These are phyloP conservation scores for Corythoichthys intestinalis DNA, from an alignment of 2,113 vertebrate genomes.

Conservation along the genomic window DNA sequence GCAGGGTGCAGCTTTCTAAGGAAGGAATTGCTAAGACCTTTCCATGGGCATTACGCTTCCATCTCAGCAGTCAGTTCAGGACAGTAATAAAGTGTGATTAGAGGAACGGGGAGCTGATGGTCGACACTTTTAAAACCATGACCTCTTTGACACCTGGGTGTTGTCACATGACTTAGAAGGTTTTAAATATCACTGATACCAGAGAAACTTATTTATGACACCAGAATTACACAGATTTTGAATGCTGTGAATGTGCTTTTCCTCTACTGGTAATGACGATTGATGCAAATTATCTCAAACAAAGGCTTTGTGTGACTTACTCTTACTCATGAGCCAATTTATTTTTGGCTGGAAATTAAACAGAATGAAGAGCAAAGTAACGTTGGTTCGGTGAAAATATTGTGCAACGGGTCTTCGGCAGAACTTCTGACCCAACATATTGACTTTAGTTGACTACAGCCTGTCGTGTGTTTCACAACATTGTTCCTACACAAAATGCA, in stretches of 20 bases:
- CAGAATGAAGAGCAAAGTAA: not conserved
- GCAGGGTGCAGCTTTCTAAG: constrained; percentile 31
- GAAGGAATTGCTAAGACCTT: not conserved
- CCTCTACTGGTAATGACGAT: not conserved
- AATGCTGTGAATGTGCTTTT: not conserved
- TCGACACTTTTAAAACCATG: not conserved
- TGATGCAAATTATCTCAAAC: not conserved
- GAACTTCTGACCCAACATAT: not conserved
- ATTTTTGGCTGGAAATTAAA: not conserved
- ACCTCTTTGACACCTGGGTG: not conserved
- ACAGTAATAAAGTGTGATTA: constrained; percentile 5
- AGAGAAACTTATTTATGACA: not conserved
- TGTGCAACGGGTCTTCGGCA: constrained; percentile 1
- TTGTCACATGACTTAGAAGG: not conserved
- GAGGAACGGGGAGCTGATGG: not conserved
- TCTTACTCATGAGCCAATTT: not conserved
- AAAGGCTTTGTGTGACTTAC: not conserved
- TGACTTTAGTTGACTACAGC: not conserved
- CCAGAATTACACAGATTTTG: not conserved
- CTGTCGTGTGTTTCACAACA: not conserved
- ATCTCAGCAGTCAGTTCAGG: not conserved
- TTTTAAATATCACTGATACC: not conserved
- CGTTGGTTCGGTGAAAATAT: not conserved
- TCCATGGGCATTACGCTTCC: not conserved
- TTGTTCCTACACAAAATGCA: not conserved